Base-by-base conservation (phyloP, 2,113 vertebrate species). In the Trichechus manatus region DNA sequence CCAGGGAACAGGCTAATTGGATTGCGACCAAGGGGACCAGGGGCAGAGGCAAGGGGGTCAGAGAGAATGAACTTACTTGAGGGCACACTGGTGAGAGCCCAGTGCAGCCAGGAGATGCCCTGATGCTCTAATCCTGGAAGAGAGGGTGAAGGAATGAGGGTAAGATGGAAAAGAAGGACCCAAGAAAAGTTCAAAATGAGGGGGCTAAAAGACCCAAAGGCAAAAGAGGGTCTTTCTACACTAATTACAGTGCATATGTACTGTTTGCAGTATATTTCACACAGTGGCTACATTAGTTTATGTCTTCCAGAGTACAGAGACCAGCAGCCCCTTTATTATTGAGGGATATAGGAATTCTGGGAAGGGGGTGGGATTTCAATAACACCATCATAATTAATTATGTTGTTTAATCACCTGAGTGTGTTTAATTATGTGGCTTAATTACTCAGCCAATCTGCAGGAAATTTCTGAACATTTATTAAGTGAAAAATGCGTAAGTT, bases 381-480 rank as follows among this genome's bases (percentile, higher is more conserved):
- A 66, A 61, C 23, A 61, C 33, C 77, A 63, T 66, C 44, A 68
- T 64, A 64, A 66, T 90, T 82, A 92, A 87, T 96, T 74, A 94
- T 44, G 33, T 87, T 87, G 3, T 5, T 72, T 89, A 92, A 95
- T 91, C 63, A 25, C 61, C 72, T 86, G 61, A 39, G 33, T 84
- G 25, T 89, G n/a, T 68, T 90, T 95, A 90, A 87, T 94, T 94
- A 87, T 78, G 79, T 66, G 47, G 33, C 44, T 79, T 84, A 68
- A 42, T 50, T 94, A 68, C 61, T 75, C 33, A 72, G 29, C 93
- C 61, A 84, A 91, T 61, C 78, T 68, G 31, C 31, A 75, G 61
- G 59, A n/a, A 89, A 27, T 90, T 91, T 84, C 64, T 85, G 79
- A 80, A 72, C 56, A 77, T 44, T 86, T 82, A 74, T 79, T 83